A percentile compares a stretch with the other conserved stretches of the same genome.
Evolutionary conservation across 1,140 invertebrate genomes (phyloP).

Genomic region (Drosophila sp.): DNA sequence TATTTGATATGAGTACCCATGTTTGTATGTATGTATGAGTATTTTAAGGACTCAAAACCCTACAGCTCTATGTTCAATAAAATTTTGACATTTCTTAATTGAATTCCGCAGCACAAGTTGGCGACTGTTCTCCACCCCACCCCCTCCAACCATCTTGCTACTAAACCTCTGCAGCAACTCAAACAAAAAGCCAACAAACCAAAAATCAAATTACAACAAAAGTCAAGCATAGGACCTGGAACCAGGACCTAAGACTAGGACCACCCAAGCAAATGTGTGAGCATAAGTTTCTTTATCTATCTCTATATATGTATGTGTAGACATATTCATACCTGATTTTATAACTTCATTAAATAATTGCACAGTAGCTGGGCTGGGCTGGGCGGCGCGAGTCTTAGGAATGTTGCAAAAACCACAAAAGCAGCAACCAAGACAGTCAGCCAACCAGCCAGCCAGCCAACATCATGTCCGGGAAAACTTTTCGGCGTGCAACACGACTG

Average conservation of each 20-base stretch:
- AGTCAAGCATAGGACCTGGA: slow-evolving; percentile 53
- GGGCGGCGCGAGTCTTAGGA: slow-evolving; percentile 38
- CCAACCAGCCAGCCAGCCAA: not conserved
- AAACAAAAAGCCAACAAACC: slow-evolving; percentile 79
- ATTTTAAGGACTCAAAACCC: slow-evolving; percentile 25
- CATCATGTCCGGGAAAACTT: slow-evolving; percentile 48
- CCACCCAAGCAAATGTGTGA: slow-evolving; percentile 23
- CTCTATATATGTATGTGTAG: slow-evolving; percentile 13
- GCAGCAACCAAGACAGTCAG: slow-evolving; percentile 38
- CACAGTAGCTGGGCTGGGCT: slow-evolving; percentile 31
- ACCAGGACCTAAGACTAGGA: slow-evolving; percentile 50
- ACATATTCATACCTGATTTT: slow-evolving; percentile 50
- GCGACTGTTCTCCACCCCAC: slow-evolving; percentile 42
- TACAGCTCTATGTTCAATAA: slow-evolving; percentile 78
- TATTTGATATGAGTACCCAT: slow-evolving; percentile 18
- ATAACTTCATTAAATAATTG: slow-evolving; percentile 82
- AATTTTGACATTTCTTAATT: slow-evolving; percentile 81
- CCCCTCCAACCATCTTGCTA: slow-evolving; percentile 4
- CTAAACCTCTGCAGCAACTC: slow-evolving; percentile 49
- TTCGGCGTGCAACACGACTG: slow-evolving; percentile 56
- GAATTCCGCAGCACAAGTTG: slow-evolving; percentile 65
- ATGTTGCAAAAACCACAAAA: slow-evolving; percentile 53
- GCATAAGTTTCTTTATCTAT: slow-evolving; percentile 2
- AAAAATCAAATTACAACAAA: slow-evolving; percentile 82
- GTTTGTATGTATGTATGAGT: slow-evolving; percentile 19